Conservation (phyloP, 2,113 vertebrate species). For the Ciconia stormi region DNA sequence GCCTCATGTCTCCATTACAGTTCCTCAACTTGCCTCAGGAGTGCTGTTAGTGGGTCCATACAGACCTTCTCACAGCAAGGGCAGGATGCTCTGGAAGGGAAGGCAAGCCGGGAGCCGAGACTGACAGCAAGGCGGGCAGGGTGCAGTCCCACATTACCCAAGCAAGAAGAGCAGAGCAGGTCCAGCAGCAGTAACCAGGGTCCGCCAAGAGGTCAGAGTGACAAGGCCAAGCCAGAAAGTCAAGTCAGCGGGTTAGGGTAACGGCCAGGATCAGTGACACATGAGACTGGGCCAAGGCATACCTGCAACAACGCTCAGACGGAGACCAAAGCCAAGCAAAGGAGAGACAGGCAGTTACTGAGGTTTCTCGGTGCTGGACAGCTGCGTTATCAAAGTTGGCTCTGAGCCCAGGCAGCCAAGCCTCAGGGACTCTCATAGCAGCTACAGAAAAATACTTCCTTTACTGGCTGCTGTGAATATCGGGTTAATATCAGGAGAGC, state of each 20-base stretch:
- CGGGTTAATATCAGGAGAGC: slow-evolving; percentile 1
- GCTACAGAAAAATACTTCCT: background rate
- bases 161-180: background rate
- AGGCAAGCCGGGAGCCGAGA: background rate
- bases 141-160: background rate
- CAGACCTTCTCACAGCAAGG: background rate
- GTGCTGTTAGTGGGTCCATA: too few relatives aligned
- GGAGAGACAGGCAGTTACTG: background rate
- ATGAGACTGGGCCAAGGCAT: background rate
- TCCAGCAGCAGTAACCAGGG: background rate
- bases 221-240: background rate
- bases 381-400: background rate
- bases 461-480: background rate
- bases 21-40: background rate
- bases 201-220: background rate
- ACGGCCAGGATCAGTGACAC: background rate
- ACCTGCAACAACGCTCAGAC: background rate
- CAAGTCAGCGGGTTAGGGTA: background rate
- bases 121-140: background rate
- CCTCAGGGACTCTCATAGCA: background rate
- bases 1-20: background rate
- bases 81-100: background rate
- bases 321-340: background rate
- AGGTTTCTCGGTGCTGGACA: background rate
- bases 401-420: background rate